These are phyloP conservation scores for Cerastis rubricosa DNA, from an alignment of 2,888 invertebrate genomes.

Conservation along the genomic window DNA sequence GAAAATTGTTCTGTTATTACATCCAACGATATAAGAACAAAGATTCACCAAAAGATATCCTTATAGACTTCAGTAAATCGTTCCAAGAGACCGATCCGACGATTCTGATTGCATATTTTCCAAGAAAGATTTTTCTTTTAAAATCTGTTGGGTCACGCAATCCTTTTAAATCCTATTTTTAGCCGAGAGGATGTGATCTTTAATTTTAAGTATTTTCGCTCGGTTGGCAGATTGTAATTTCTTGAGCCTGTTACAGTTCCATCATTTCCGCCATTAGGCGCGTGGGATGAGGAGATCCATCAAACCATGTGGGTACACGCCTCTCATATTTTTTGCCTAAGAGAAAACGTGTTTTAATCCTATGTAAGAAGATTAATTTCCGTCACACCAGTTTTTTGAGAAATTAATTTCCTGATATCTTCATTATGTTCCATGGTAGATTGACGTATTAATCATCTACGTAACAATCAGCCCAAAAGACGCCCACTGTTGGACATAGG, in stretches of 20 bases:
- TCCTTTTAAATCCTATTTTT: conserved; percentile 40
- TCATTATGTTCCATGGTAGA: neutral
- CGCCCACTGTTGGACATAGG: no score
- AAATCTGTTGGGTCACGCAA: conserved; percentile 22
- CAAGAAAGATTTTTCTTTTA: neutral
- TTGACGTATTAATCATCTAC: neutral
- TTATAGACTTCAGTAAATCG: neutral
- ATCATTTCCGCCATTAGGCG: conserved; percentile 46
- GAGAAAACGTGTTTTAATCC: neutral
- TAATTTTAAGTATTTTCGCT: conserved; percentile 47
- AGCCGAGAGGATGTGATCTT: conserved; percentile 24
- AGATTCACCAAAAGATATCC: conserved; percentile 1
- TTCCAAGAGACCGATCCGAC: neutral
- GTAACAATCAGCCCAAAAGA: no score
- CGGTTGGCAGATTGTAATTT: conserved; percentile 36
- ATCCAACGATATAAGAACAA: conserved; percentile 8
- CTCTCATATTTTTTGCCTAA: conserved; percentile 7
- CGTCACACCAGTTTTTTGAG: neutral
- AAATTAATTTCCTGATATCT: neutral
- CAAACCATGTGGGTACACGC: conserved; percentile 27
- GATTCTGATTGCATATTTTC: conserved; percentile 8
- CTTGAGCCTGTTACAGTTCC: conserved; percentile 41
- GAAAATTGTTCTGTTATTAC: conserved; percentile 16
- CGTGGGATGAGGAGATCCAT: conserved; percentile 33
- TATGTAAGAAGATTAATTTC: neutral